Percentiles rank a stretch among this genome's conserved stretches.
These are phyloP conservation scores for Hirtodrosophila cameraria DNA, from an alignment of 2,888 invertebrate genomes.

Conservation along the genomic window DNA sequence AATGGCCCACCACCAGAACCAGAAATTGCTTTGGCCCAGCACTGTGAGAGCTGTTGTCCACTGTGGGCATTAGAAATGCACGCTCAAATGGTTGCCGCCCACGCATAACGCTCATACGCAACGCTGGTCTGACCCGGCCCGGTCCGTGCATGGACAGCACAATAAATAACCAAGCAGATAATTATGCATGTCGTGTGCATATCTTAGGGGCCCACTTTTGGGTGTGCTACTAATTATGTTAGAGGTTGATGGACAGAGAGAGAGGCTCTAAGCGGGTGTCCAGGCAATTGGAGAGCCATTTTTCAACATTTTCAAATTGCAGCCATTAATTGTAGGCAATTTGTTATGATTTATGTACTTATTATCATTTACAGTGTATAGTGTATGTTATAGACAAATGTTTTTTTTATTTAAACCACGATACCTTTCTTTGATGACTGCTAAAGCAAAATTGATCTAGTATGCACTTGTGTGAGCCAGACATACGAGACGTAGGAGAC, in stretches of 20 bases:
- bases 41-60: background rate
- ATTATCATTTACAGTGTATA: slow-evolving; percentile 2
- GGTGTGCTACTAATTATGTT: slow-evolving; percentile 61
- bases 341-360: slow-evolving; percentile 60
- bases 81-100: slow-evolving; percentile 76
- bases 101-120: slow-evolving; percentile 74
- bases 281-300: slow-evolving; percentile 21
- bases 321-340: slow-evolving; percentile 62
- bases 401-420: too few species aligned
- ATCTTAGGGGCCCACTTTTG: slow-evolving; percentile 40
- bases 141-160: slow-evolving; percentile 23
- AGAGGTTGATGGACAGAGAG: too few species aligned
- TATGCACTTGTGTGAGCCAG: too few species aligned
- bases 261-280: background rate
- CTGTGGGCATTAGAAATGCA: slow-evolving; percentile 65
- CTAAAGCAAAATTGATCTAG: too few species aligned
- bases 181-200: slow-evolving; percentile 63
- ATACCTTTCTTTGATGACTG: too few species aligned
- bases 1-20: slow-evolving; percentile 15
- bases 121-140: slow-evolving; percentile 36
- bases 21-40: too few species aligned
- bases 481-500: too few species aligned
- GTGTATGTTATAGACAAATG: too few species aligned
- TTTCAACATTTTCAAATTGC: slow-evolving; percentile 47
- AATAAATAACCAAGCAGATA: slow-evolving; percentile 72